Evolutionary conservation across 2,888 invertebrate genomes (phyloP), one percentile per base, ranked within the genome.

Genomic region (Acanthosepion pharaonis): DNA sequence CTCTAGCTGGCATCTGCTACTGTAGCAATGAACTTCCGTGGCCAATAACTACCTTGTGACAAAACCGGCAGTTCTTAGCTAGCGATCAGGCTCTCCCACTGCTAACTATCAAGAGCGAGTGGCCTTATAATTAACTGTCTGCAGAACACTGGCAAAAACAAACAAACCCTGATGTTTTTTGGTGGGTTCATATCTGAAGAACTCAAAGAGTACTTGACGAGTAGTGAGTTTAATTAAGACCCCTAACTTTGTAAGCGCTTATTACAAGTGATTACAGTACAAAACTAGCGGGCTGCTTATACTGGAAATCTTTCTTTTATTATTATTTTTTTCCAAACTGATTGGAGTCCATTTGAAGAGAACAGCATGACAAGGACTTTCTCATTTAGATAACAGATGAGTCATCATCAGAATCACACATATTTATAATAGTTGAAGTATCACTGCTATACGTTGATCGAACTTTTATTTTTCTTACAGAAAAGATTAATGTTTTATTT

Each of bases 91-190:
- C 78, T 78, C 78, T 78, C 78, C 78, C 78, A 78, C 9, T 78
- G 28, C 78, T n/a, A 18, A 78, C n/a, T n/a, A 33, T 78, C 78
- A 78, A 78, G 78, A 78, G 78, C 18, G 78, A 78, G n/a, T 78
- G n/a, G 78, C 78, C 78, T 78, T 78, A 78, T 78, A 78, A 78
- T 78, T 78, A 78, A 78, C 78, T 78, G 78, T 78, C 78, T 78
- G 78, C 78, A 33, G n/a, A n/a, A 78, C n/a, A n/a, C 78, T 15
- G 78, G 78, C n/a, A 78, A 78, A 78, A 78, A 78, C 78, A 78
- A 78, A 78, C 78, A 78, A n/a, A 78, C 33, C 78, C n/a, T 78
- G 33, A n/a, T 78, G 78, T 78, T 78, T 78, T 59, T 78, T n/a
- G 78, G 78, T 78, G 78, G 78, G 78, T 15, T n/a, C 78, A 78